Base-by-base conservation (phyloP, 2,797 vertebrate species). In the Pseudochromis fuscus region DNA sequence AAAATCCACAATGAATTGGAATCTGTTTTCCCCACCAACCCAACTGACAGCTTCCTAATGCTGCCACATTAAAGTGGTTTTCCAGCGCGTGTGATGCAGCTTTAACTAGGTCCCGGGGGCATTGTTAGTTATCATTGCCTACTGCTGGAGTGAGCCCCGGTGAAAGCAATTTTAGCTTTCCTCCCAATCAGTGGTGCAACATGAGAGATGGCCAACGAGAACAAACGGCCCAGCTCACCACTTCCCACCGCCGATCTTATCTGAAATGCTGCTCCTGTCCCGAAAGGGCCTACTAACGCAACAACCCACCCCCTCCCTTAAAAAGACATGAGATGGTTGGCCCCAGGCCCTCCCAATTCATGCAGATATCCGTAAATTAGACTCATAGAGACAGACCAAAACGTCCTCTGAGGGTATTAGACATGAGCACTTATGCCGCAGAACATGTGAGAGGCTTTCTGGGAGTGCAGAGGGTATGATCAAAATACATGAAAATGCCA, bases 111-210 rank as follows among this genome's bases (percentile, higher is more conserved):
- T 96, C 96, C 95, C 95, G 65, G 35, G 95, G 96, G 96, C 94
- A 96, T 96, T 96, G 95, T 96, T 96, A 96, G 95, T 95, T 95
- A 96, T 96, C 95, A 96, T 96, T 94, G 95, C 95, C 94, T 95
- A 95, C 95, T 94, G 94, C 93, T 93, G 93, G 92, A 88, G 91
- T 60, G 92, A 95, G 94, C 62, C 89, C 95, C 94, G 75, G 69
- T 90, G 93, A 95, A 95, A 95, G 93, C 63, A 88, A 95, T 95
- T 95, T 94, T 94, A 93, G 87, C 92, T 93, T 95, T 95, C 92
- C 92, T 94, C 91, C 94, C 93, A 93, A 95, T 95, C 95, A 94
- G 90, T 90, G 89, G 89, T 81, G 90, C 89, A 91, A 94, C 92
- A 93, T 91, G 93, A 94, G 93, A 94, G 93, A 91, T 90, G 88